Evolutionary conservation across 2,888 invertebrate genomes (phyloP).

Genomic region (Tryphoninae sp.): DNA sequence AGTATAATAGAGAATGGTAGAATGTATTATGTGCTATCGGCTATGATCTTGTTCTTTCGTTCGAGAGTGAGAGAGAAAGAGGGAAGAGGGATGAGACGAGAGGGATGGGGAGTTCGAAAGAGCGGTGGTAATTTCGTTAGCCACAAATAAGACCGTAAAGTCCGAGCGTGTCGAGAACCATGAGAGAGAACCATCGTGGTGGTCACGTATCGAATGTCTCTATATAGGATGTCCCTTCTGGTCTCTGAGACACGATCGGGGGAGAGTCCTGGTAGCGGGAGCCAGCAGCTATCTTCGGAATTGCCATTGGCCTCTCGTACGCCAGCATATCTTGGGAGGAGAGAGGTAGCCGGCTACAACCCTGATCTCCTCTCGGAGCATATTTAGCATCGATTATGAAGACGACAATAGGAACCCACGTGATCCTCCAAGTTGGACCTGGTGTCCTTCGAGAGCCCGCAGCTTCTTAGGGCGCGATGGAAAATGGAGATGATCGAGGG

Average conservation of each 20-base stretch:
- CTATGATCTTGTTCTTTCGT: conserved; percentile 30
- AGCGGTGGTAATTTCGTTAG: conserved; percentile 71
- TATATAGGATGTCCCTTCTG: conserved; percentile 64
- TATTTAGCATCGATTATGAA: conserved; percentile 78
- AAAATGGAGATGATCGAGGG: conserved; percentile 12
- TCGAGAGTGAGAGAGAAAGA: no score
- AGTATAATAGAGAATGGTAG: conserved; percentile 3
- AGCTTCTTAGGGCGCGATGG: conserved; percentile 3
- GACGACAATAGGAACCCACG: conserved; percentile 76
- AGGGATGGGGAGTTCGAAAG: conserved; percentile 17
- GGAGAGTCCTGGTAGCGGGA: conserved; percentile 14
- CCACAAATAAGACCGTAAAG: conserved; percentile 71
- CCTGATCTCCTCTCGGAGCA: conserved; percentile 63
- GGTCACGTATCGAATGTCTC: conserved; percentile 71
- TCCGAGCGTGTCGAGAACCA: conserved; percentile 47
- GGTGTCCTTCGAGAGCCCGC: conserved; percentile 24
- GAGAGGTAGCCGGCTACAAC: conserved; percentile 31
- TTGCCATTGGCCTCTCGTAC: conserved; percentile 58
- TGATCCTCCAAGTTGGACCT: conserved; percentile 64
- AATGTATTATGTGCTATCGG: background rate
- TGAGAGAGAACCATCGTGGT: conserved; percentile 51
- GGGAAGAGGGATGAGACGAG: no score
- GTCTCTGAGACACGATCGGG: background rate
- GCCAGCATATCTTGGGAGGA: conserved; percentile 22
- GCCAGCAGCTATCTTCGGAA: conserved; percentile 44